phyloP scores from a whole-genome alignment of 2,888 invertebrate genomes.

The Bunonema sp. region DNA sequence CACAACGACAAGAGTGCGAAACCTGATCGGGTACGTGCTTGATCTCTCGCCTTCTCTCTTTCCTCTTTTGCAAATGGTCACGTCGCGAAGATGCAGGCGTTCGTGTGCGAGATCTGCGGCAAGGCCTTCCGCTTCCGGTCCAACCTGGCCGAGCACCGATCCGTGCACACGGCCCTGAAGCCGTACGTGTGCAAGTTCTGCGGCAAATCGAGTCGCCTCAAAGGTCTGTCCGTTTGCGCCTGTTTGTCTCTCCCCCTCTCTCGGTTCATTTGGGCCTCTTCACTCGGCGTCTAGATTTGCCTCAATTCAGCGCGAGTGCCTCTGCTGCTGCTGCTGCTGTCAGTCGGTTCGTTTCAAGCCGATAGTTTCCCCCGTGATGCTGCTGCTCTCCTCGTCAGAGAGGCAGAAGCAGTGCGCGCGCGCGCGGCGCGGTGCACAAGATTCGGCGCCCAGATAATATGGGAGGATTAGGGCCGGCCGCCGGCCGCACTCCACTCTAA shows the following conservation, averaged over 20 bases:
- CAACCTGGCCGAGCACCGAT: slow-evolving; percentile 44
- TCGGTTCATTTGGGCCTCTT: background rate
- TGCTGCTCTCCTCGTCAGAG: too few species aligned
- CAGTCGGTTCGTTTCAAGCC: too few species aligned
- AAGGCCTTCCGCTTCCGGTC: slow-evolving; percentile 45
- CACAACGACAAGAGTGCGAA: slow-evolving; percentile 42
- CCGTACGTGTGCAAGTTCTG: slow-evolving; percentile 45
- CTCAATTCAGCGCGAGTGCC: too few species aligned
- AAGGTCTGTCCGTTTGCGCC: slow-evolving; percentile 21
- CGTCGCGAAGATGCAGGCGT: slow-evolving; percentile 16
- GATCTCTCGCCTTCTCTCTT: slow-evolving; percentile 1
- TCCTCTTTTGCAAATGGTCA: slow-evolving; percentile 1
- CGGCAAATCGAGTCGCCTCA: slow-evolving; percentile 40
- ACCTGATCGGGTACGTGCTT: too few species aligned
- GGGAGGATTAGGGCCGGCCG: too few species aligned
- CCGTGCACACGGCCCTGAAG: slow-evolving; percentile 42
- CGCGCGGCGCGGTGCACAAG: too few species aligned
- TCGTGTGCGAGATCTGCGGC: slow-evolving; percentile 44
- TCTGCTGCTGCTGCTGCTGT: too few species aligned
- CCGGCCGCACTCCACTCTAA: too few species aligned
- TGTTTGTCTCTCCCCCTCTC: background rate
- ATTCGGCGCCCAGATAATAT: too few species aligned
- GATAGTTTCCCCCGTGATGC: too few species aligned
- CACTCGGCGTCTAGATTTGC: background rate
- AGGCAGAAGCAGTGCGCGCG: too few species aligned